Percentiles rank a stretch among this genome's conserved stretches.
These are phyloP conservation scores for Alviniconcha marisindica DNA, from an alignment of 1,140 invertebrate genomes.

Conservation along the genomic window DNA sequence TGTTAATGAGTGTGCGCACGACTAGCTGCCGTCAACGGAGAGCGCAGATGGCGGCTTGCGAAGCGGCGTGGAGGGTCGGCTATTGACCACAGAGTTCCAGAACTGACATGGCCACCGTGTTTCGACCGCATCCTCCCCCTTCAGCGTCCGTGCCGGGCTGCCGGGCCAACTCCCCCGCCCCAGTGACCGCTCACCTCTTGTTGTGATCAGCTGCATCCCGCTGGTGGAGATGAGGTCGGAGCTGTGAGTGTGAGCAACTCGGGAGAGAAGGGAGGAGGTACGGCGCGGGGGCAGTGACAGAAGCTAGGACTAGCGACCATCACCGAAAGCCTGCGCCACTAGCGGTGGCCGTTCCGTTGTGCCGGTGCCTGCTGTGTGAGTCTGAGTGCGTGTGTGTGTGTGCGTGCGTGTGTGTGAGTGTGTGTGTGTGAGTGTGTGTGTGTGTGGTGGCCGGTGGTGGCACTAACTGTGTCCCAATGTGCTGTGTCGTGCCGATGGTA, in stretches of 20 bases:
- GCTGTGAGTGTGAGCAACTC: too few species aligned
- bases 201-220: not conserved
- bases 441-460: not conserved
- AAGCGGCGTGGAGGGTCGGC: constrained; percentile 13
- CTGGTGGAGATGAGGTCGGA: too few species aligned
- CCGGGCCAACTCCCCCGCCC: not conserved
- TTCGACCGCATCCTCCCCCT: not conserved
- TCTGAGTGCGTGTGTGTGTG: not conserved
- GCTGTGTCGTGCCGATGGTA: too few species aligned
- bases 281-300: too few species aligned
- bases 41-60: constrained; percentile 25
- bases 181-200: not conserved
- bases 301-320: too few species aligned
- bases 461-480: too few species aligned
- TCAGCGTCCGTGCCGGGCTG: not conserved
- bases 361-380: not conserved
- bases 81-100: constrained; percentile 17
- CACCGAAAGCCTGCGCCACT: too few species aligned
- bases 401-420: not conserved
- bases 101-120: not conserved
- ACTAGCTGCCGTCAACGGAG: constrained; percentile 22
- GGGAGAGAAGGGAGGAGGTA: too few species aligned
- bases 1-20: constrained; percentile 33
- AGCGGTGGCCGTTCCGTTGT: too few species aligned
- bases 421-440: not conserved